Base-by-base conservation (phyloP, 2,888 invertebrate species). In the Branchipolynoe longqiensis region DNA sequence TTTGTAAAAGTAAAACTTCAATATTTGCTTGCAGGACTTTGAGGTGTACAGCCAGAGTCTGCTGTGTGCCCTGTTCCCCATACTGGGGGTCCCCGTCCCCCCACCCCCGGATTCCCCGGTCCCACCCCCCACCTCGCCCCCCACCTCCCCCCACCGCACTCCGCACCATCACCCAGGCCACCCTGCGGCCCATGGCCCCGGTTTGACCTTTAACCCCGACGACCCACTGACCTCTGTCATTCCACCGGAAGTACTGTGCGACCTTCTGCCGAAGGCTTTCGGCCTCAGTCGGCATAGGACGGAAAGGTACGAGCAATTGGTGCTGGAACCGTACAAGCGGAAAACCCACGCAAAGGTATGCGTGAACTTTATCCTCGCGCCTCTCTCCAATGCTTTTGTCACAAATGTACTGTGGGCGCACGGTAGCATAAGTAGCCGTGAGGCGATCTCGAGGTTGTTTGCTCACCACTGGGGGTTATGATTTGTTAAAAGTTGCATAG, bases 41-140 rank as follows among this genome's bases (percentile, higher is more conserved):
- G 41, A 64, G 84, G 59, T 90, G 38, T 91, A 91, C 88, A 89
- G 90, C 84, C 87, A 90, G 85, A 89, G 90, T 56, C 89, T 91
- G 64, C 86, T 91, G 74, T 91, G 91, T 89, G 91, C 92, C 4
- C 89, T 91, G 4, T 91, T 90, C 74, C 92, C 92, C 22, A 91
- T 91, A 0, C 87, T 92, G 38, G 91, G 91, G 18, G 92, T 91
- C 3, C 92, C 92, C 33, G 90, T 90, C 38, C 92, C 91, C 6
- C 92, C 92, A 0, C 89, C 90, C 6, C 90, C 91, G 6, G 88
- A 90, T 12, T 89, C 91, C 3, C 40, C 74, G 41, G 12, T 69
- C 40, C 38, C 41, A 40, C 62, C 83, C n/a, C 28, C 14, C 33
- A 22, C 36, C 54, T 12, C 18, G 14, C 4, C 33, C 12, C 36